Base-by-base conservation (phyloP, 2,797 vertebrate species). In the Garrulus glandarius region DNA sequence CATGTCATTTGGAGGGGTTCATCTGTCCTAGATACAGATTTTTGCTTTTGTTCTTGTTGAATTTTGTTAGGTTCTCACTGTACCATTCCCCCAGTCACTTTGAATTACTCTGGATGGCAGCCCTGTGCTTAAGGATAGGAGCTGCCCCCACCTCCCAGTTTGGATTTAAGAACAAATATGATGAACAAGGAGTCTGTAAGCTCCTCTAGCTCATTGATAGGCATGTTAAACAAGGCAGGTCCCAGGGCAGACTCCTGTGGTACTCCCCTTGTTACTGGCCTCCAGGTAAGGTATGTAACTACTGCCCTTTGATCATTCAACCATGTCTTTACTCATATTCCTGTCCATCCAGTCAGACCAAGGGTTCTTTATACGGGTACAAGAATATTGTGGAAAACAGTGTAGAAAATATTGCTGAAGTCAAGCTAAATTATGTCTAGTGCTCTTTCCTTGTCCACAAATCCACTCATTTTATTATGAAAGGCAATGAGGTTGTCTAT, bases 141-240 rank as follows among this genome's bases (percentile, higher is more conserved):
- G 20, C 46, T 78, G 8, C 5, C 6, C 6, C 9, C 22, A 43
- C 1, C 0, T 8, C 9, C 3, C 6, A 20, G 2, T 44, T 27
- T 46, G 9, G 20, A 64, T 30, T 41, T 46, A 46, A 41, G 17
- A 77, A 15, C 17, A 55, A 69, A 37, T 9, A 8, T 23, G 30
- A 55, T 21, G 13, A 69, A n/a, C 46, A 69, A 59, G 30, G 55
- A 59, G 21, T 32, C 23, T 44, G 6, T 39, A 59, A 68, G 22
- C 3, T 29, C 26, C 65, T 64, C 59, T 41, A 44, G 44, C 14
- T 89, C 16, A 9, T 13, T 68, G 21, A 30, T 1, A 43, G n/a
- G 9, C 3, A 5, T 34, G 13, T n/a, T 39, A 69, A 63, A 68
- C 19, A 63, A 61, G 39, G 49, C 18, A 72, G 15, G 11, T 32